Percentiles rank a stretch among this genome's conserved stretches.
These are phyloP conservation scores for Phycodurus eques DNA, from an alignment of 2,113 vertebrate species.

Conservation along the genomic window DNA sequence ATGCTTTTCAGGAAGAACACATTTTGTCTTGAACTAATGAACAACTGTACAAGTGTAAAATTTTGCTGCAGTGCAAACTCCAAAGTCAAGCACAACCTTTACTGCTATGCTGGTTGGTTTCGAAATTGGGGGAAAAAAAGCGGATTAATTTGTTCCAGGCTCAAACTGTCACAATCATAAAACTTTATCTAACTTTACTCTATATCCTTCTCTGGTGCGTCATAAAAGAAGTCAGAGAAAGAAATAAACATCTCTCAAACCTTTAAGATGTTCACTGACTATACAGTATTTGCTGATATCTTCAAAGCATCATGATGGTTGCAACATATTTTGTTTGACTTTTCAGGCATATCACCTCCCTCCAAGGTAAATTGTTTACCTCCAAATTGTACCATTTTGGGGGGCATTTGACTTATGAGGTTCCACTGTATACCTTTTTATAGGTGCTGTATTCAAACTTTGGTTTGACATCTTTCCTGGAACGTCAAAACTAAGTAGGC, in stretches of 20 bases:
- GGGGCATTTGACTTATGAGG: no score
- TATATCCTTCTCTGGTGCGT: no score
- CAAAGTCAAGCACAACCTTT: background rate
- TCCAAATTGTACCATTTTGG: no score
- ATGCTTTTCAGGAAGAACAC: background rate
- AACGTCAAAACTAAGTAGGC: slow-evolving; percentile 11
- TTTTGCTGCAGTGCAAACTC: background rate
- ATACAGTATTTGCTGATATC: no score
- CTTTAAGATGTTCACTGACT: no score
- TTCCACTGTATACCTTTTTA: background rate
- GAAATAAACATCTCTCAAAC: no score
- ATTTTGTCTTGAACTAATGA: background rate
- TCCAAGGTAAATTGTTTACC: no score
- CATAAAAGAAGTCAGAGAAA: no score
- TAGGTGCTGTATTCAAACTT: background rate
- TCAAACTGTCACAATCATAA: background rate
- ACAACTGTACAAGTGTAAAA: background rate
- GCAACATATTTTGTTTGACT: no score
- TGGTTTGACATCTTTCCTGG: slow-evolving; percentile 9
- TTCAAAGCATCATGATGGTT: no score
- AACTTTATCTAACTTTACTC: background rate
- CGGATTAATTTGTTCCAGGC: background rate
- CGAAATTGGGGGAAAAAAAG: background rate
- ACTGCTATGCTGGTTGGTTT: background rate
- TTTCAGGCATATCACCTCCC: no score